Conservation (phyloP, 2,113 vertebrate genomes). For the Cyphomyrus discorhynchus region DNA sequence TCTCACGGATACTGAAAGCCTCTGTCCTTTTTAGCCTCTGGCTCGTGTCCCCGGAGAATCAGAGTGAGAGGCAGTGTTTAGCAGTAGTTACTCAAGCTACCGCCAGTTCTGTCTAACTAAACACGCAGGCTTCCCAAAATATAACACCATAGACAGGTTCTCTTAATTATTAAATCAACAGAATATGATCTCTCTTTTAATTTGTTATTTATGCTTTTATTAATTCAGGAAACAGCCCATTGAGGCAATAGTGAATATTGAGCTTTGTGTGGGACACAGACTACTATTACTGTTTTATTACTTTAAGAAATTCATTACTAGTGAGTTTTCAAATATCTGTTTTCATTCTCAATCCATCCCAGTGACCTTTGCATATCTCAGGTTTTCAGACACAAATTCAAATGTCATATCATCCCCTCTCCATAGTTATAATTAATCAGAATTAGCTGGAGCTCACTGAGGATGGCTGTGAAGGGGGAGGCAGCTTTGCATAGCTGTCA, state of each 20-base stretch:
- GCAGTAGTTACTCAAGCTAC: background rate
- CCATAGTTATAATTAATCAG: conserved; percentile 38
- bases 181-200: background rate
- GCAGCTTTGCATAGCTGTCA: background rate
- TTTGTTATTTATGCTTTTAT: background rate
- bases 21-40: background rate
- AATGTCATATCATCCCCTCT: conserved; percentile 25
- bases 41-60: background rate
- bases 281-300: conserved; percentile 26
- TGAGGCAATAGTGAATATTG: background rate
- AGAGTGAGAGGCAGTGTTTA: background rate
- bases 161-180: conserved; percentile 3
- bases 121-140: background rate
- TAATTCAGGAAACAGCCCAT: background rate
- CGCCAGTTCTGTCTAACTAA: background rate
- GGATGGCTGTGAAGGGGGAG: background rate
- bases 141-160: background rate
- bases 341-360: background rate
- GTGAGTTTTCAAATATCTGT: conserved; percentile 5
- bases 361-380: conserved; percentile 13
- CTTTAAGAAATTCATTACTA: conserved; percentile 14
- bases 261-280: background rate
- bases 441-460: conserved; percentile 25
- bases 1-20: background rate
- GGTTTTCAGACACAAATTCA: conserved; percentile 25